Conservation (phyloP, 1,140 invertebrate genomes). For the Cotesia vestalis region DNA sequence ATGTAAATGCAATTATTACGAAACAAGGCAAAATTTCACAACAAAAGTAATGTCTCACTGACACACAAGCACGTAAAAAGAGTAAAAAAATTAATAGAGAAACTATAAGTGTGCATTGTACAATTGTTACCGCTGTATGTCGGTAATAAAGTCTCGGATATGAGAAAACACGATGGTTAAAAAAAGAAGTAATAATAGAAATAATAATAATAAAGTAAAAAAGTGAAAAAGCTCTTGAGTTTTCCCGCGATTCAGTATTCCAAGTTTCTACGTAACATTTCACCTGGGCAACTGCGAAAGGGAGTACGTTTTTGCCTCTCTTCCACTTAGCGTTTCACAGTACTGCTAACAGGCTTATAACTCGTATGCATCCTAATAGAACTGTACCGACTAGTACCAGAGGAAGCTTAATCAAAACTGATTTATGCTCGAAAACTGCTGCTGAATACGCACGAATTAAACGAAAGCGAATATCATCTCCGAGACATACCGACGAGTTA, state of each 20-base stretch:
- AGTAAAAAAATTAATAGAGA: too few species aligned
- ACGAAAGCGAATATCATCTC: slow-evolving; percentile 42
- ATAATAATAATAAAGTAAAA: background rate
- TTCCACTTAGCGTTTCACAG: background rate
- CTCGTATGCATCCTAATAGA: too few species aligned
- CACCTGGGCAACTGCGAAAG: slow-evolving; percentile 20
- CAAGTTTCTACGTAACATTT: slow-evolving; percentile 16
- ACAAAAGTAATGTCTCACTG: too few species aligned
- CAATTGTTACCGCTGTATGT: too few species aligned
- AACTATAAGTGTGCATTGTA: too few species aligned
- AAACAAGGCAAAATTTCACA: too few species aligned
- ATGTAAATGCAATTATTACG: too few species aligned
- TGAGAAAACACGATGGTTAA: background rate
- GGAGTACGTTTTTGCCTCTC: background rate
- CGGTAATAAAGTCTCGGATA: too few species aligned
- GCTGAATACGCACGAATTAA: slow-evolving; percentile 50
- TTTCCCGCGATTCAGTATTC: slow-evolving; percentile 16
- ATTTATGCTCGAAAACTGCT: slow-evolving; percentile 43
- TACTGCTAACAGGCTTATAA: too few species aligned
- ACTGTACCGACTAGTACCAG: background rate
- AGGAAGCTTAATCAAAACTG: slow-evolving; percentile 50
- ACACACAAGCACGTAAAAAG: too few species aligned
- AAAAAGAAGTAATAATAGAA: background rate
- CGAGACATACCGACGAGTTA: slow-evolving; percentile 6
- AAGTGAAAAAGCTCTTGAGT: background rate